phyloP scores from a whole-genome alignment of 2,888 invertebrate species.

The Xanthia icteritia region DNA sequence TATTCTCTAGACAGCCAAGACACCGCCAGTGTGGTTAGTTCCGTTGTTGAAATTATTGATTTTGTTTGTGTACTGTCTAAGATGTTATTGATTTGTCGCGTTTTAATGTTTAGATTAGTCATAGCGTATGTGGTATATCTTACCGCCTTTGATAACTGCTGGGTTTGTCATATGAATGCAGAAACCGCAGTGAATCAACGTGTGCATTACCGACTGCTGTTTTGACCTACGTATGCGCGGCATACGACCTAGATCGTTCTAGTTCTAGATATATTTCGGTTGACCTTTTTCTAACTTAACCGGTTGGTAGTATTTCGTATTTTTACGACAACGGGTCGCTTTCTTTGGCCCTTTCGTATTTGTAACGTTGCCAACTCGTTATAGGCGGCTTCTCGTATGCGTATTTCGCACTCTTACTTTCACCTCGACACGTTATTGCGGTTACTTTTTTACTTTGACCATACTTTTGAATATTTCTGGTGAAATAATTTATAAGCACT shows the following conservation, averaged over 20 bases:
- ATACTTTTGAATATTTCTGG: neutral
- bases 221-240: constrained; percentile 53
- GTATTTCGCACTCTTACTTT: constrained; percentile 58
- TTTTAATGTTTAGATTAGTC: constrained; percentile 71
- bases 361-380: constrained; percentile 49
- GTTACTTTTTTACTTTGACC: constrained; percentile 6
- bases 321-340: constrained; percentile 7
- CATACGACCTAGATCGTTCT: constrained; percentile 76
- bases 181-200: constrained; percentile 38
- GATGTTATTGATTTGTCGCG: constrained; percentile 84
- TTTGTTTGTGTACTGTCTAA: constrained; percentile 84
- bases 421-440: constrained; percentile 39
- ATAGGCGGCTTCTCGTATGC: constrained; percentile 26
- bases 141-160: constrained; percentile 22
- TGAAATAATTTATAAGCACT: constrained; percentile 2
- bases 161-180: constrained; percentile 11
- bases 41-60: constrained; percentile 85
- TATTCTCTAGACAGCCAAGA: constrained; percentile 89
- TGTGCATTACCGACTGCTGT: constrained; percentile 28
- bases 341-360: constrained; percentile 28
- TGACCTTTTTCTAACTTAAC: constrained; percentile 27
- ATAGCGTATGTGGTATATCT: constrained; percentile 52
- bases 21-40: constrained; percentile 89
- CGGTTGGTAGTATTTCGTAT: constrained; percentile 11
- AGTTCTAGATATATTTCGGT: constrained; percentile 58